Evolutionary conservation across 2,113 vertebrate genomes (phyloP).

Genomic region (Larimichthys crocea): DNA sequence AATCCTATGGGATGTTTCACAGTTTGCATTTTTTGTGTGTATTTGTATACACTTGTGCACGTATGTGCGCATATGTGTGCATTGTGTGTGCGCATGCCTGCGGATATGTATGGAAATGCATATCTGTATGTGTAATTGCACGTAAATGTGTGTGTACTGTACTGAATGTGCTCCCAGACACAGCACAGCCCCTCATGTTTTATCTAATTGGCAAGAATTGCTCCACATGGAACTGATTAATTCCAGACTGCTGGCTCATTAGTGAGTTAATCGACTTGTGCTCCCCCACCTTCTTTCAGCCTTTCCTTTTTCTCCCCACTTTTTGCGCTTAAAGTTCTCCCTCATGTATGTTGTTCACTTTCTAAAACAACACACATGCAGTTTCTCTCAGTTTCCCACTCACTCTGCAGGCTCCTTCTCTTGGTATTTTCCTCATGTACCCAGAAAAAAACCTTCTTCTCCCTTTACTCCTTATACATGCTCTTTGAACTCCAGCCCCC

Average conservation of each 20-base stretch:
- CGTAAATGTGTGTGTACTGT: conserved; percentile 40
- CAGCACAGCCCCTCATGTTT: conserved; percentile 69
- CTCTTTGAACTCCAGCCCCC: conserved; percentile 45
- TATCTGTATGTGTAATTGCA: conserved; percentile 6
- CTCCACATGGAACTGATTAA: conserved; percentile 85
- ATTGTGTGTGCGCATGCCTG: background rate
- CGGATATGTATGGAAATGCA: background rate
- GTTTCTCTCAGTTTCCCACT: too few species aligned
- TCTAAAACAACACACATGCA: conserved; percentile 68
- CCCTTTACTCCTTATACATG: conserved; percentile 37
- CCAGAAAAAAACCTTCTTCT: conserved; percentile 13
- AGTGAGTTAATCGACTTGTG: conserved; percentile 82
- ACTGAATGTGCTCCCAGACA: conserved; percentile 63
- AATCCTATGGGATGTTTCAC: conserved; percentile 39
- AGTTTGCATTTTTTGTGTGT: conserved; percentile 1
- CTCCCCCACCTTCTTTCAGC: background rate
- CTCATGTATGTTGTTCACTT: conserved; percentile 11
- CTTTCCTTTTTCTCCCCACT: conserved; percentile 15
- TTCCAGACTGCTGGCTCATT: conserved; percentile 86
- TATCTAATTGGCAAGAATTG: conserved; percentile 81
- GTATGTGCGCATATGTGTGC: background rate
- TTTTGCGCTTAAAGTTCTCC: background rate
- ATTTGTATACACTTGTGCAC: background rate
- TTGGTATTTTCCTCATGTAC: conserved; percentile 13
- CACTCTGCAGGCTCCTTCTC: background rate